Evolutionary conservation across 1,140 invertebrate species (phyloP).

Genomic region (Drosophila santomea): DNA sequence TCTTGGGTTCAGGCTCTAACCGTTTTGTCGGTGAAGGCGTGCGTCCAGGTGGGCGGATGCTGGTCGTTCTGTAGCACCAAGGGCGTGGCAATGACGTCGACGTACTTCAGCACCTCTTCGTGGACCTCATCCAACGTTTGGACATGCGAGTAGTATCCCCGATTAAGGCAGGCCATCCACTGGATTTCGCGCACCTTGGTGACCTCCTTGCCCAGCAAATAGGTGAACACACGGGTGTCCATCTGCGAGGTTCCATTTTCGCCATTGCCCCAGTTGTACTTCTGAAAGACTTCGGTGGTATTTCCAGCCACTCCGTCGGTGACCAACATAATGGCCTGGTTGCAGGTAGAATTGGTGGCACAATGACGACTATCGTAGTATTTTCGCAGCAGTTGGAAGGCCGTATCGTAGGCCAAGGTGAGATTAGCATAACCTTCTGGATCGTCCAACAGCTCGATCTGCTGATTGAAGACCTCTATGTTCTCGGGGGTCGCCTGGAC

Average conservation of each 20-base stretch:
- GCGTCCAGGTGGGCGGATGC: constrained; percentile 95
- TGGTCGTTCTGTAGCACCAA: constrained; percentile 91
- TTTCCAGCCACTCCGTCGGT: constrained; percentile 98
- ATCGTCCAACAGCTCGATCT: constrained; percentile 87
- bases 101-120: constrained; percentile 96
- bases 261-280: constrained; percentile 91
- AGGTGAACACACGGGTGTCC: constrained; percentile 97
- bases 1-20: constrained; percentile 84
- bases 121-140: constrained; percentile 96
- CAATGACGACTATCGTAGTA: constrained; percentile 87
- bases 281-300: constrained; percentile 93
- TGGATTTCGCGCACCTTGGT: constrained; percentile 95
- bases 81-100: constrained; percentile 94
- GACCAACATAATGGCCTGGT: constrained; percentile 99
- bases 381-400: constrained; percentile 93
- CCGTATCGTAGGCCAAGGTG: constrained; percentile 92
- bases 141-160: constrained; percentile 97
- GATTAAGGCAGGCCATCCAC: constrained; percentile 98
- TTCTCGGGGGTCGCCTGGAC: constrained; percentile 98
- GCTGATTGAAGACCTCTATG: constrained; percentile 90
- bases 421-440: constrained; percentile 94
- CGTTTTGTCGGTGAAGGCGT: constrained; percentile 93
- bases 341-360: constrained; percentile 89
- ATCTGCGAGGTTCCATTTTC: constrained; percentile 86
- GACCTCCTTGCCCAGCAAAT: constrained; percentile 97